Base-by-base conservation (phyloP, 2,888 invertebrate genomes). In the Vesta saturnalis region DNA sequence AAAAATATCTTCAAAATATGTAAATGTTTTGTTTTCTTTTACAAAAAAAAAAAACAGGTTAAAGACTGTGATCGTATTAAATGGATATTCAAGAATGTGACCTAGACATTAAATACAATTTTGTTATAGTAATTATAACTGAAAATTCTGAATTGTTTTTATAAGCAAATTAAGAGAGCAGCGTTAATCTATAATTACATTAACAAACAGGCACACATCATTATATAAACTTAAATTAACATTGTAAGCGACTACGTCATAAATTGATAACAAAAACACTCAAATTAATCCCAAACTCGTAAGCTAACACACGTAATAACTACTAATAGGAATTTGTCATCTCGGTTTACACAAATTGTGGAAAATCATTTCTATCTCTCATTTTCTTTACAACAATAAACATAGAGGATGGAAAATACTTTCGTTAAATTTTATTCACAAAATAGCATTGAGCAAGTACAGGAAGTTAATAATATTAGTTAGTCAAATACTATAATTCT, bases 381-480 rank as follows among this genome's bases (percentile, higher is more conserved):
- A 39, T 39, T 39, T 39, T 39, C 39, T 39, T 39, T 39, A 39
- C 8, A 39, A 39, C n/a, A 39, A 39, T n/a, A 39, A 39, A 39
- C n/a, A n/a, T 10, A 39, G 8, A n/a, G 39, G 12, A 39, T n/a
- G n/a, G 39, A 39, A 39, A 39, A 39, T 39, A 39, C 3, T 12
- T n/a, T 10, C n/a, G n/a, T 39, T 39, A 39, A 39, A 39, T 39
- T n/a, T 39, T 39, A 39, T 39, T n/a, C 39, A n/a, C 39, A n/a
- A 3, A n/a, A n/a, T 8, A n/a, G 39, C n/a, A n/a, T 39, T 39
- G 60, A 60, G 47, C 16, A 23, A 49, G 52, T 39, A 22, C n/a
- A 6, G 23, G 22, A 30, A 35, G 54, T 52, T 61, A 62, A 62
- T 62, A 54, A 62, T 54, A 55, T 62, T 55, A 62, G 62, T 22